Conservation (phyloP, 2,797 vertebrate species). For the Myotis daubentonii region DNA sequence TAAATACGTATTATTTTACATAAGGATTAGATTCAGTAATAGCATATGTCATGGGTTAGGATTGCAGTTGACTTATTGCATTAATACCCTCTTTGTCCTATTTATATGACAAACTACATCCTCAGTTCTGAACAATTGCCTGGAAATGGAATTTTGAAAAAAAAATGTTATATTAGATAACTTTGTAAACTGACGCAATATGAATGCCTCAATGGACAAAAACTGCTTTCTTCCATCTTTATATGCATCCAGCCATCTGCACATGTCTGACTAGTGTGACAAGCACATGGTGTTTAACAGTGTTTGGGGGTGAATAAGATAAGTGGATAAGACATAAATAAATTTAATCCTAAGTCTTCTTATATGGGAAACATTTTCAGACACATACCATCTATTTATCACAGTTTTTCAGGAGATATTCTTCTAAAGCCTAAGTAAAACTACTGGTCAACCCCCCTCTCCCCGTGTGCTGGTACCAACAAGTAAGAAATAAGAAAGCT, state of each 20-base stretch:
- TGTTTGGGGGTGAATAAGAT: neutral
- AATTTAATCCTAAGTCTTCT: slow-evolving; percentile 34
- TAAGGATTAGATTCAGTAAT: neutral
- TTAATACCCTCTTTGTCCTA: neutral
- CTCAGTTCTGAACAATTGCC: neutral
- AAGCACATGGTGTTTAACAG: neutral
- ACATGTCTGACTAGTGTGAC: neutral
- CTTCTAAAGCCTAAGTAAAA: slow-evolving; percentile 7
- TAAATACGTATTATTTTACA: neutral
- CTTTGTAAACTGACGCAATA: slow-evolving; percentile 4
- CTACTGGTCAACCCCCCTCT: neutral
- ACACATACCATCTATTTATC: neutral
- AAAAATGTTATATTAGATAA: neutral
- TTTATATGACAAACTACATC: neutral
- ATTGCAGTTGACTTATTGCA: neutral
- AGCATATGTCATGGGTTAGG: neutral
- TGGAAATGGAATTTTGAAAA: slow-evolving; percentile 6
- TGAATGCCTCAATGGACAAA: neutral
- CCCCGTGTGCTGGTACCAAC: neutral
- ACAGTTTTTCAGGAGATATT: slow-evolving; percentile 4
- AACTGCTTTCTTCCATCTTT: neutral
- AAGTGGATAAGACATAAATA: neutral
- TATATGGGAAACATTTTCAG: neutral
- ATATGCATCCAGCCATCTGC: neutral
- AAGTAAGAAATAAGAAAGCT: slow-evolving; percentile 17